Percentiles rank a stretch among this genome's conserved stretches.
These are phyloP conservation scores for Sesia apiformis DNA, from an alignment of 2,888 invertebrate species.

Conservation along the genomic window DNA sequence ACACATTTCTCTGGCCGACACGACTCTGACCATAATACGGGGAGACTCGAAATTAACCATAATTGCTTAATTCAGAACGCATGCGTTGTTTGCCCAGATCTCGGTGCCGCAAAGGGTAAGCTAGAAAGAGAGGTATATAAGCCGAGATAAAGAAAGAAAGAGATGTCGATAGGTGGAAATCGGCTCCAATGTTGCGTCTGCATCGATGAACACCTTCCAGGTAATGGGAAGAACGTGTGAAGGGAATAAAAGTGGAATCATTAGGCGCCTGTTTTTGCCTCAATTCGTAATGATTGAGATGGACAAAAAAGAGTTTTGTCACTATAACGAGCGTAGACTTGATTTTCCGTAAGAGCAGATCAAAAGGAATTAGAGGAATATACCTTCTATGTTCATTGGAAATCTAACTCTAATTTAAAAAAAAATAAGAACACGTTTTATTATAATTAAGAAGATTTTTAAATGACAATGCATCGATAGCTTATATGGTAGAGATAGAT, in stretches of 20 bases:
- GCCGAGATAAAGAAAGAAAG: constrained; percentile 19
- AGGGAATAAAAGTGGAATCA: constrained; percentile 37
- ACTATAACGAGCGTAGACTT: constrained; percentile 15
- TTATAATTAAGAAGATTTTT: no score
- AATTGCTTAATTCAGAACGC: constrained; percentile 72
- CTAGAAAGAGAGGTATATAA: constrained; percentile 26
- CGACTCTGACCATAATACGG: constrained; percentile 57
- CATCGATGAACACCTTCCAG: constrained; percentile 41
- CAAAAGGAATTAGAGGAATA: not conserved
- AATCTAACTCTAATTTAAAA: no score
- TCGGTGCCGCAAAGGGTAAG: constrained; percentile 37
- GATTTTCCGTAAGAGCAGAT: not conserved
- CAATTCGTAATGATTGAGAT: constrained; percentile 33
- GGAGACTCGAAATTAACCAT: constrained; percentile 71
- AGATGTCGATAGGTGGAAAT: constrained; percentile 23
- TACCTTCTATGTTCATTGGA: not conserved
- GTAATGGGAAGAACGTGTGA: constrained; percentile 62
- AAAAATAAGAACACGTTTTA: no score
- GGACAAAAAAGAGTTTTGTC: constrained; percentile 24
- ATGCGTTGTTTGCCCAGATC: constrained; percentile 52
- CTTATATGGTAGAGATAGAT: no score
- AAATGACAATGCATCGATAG: no score
- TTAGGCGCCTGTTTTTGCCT: constrained; percentile 48
- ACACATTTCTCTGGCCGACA: constrained; percentile 61
- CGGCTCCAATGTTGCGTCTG: constrained; percentile 21